Evolutionary conservation across 2,888 invertebrate species (phyloP).

Genomic region (Mantis religiosa): DNA sequence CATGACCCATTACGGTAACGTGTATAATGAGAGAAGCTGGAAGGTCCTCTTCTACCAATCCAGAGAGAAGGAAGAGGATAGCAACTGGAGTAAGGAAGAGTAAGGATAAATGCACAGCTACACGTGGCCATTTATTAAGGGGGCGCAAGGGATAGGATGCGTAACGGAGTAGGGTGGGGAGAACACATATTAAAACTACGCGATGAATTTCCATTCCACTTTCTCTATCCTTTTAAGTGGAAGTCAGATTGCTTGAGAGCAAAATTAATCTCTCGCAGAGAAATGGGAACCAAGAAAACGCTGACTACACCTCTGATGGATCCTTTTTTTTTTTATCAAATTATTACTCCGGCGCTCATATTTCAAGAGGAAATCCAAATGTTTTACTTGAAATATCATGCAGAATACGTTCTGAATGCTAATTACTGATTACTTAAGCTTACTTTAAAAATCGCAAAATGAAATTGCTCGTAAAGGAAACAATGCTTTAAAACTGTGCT

Average conservation of each 20-base stretch:
- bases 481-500: not conserved
- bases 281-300: not conserved
- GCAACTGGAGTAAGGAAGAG: not conserved
- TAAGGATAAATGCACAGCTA: not conserved
- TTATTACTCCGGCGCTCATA: not conserved
- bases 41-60: not conserved
- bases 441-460: not conserved
- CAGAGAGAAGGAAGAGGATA: not conserved
- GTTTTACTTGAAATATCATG: not conserved
- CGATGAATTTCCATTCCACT: conserved; percentile 2
- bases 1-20: conserved; percentile 12
- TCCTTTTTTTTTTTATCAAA: not conserved
- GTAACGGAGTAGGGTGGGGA: not conserved
- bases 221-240: not conserved
- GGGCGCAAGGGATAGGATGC: not conserved
- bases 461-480: not conserved
- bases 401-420: not conserved
- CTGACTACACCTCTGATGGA: not conserved
- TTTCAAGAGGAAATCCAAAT: not conserved
- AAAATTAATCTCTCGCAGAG: not conserved
- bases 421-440: not conserved
- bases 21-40: conserved; percentile 12
- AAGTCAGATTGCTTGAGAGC: not conserved
- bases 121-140: conserved; percentile 1
- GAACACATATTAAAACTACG: conserved; percentile 1